Conservation (phyloP, 2,888 invertebrate species). For the Busseola fusca region DNA sequence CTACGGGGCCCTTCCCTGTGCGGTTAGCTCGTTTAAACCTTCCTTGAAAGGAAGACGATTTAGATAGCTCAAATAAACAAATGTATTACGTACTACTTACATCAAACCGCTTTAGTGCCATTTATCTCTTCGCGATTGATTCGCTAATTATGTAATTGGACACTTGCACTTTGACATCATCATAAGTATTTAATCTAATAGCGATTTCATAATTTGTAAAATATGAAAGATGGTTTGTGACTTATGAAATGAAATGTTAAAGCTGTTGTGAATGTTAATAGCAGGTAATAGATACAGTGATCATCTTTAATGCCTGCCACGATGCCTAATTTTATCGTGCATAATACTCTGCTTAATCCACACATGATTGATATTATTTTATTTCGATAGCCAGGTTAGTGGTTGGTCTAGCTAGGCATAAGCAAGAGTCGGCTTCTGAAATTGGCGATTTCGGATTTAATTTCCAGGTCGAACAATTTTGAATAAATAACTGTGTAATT, state of each 20-base stretch:
- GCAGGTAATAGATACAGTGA: slow-evolving; percentile 1
- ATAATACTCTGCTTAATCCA: background rate
- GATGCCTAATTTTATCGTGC: slow-evolving; percentile 18
- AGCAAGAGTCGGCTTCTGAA: slow-evolving; percentile 10
- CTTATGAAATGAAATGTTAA: slow-evolving; percentile 33
- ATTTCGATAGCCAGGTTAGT: slow-evolving; percentile 19
- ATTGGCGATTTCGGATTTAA: slow-evolving; percentile 20
- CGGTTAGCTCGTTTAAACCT: background rate
- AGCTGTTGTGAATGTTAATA: slow-evolving; percentile 18
- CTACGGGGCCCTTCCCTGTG: background rate
- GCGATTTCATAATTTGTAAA: slow-evolving; percentile 33
- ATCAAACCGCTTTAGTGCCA: slow-evolving; percentile 1
- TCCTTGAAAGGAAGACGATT: background rate
- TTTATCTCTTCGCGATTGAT: slow-evolving; percentile 21
- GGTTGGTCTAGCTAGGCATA: background rate
- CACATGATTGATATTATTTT: slow-evolving; percentile 12
- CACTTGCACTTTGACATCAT: slow-evolving; percentile 20
- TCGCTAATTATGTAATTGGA: slow-evolving; percentile 32
- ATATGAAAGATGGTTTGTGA: slow-evolving; percentile 7
- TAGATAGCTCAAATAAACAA: background rate
- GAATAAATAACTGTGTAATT: slow-evolving; percentile 1
- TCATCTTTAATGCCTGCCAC: slow-evolving; percentile 7
- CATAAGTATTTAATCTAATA: slow-evolving; percentile 12
- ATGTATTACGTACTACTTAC: background rate
- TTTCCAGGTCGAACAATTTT: slow-evolving; percentile 15